Evolutionary conservation across 2,797 vertebrate genomes (phyloP).

Genomic region (Eutrigla gurnardus): DNA sequence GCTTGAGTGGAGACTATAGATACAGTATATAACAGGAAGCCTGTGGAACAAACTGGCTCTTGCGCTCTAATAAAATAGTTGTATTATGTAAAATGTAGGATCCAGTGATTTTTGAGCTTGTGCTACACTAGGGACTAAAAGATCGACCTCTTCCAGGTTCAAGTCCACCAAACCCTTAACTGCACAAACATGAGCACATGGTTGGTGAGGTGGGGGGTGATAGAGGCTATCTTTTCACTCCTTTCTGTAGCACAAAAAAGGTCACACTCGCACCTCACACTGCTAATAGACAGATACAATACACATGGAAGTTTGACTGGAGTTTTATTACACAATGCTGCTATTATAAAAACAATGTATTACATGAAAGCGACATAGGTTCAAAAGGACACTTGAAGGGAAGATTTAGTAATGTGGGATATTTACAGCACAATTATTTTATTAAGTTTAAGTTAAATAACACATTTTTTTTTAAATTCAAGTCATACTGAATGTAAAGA

Average conservation of each 20-base stretch:
- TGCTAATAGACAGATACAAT: slow-evolving; percentile 14
- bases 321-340: slow-evolving; percentile 66
- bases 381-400: slow-evolving; percentile 59
- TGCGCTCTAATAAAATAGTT: no score
- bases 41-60: no score
- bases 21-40: no score
- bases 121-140: background rate
- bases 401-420: slow-evolving; percentile 49
- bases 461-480: slow-evolving; percentile 64
- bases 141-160: background rate
- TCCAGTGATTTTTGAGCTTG: no score
- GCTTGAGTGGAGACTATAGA: no score
- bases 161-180: no score
- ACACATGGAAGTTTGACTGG: slow-evolving; percentile 34
- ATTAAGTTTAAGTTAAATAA: slow-evolving; percentile 76
- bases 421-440: slow-evolving; percentile 65
- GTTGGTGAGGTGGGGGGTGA: no score
- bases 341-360: slow-evolving; percentile 51
- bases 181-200: background rate
- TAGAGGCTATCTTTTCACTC: background rate
- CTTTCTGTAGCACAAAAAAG: no score
- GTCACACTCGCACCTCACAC: background rate
- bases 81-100: no score
- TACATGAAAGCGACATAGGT: slow-evolving; percentile 32
- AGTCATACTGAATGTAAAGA: slow-evolving; percentile 62